Evolutionary conservation across 2,797 vertebrate species (phyloP), one percentile per base, ranked within the genome.

Genomic region (Centropyge bicolor): DNA sequence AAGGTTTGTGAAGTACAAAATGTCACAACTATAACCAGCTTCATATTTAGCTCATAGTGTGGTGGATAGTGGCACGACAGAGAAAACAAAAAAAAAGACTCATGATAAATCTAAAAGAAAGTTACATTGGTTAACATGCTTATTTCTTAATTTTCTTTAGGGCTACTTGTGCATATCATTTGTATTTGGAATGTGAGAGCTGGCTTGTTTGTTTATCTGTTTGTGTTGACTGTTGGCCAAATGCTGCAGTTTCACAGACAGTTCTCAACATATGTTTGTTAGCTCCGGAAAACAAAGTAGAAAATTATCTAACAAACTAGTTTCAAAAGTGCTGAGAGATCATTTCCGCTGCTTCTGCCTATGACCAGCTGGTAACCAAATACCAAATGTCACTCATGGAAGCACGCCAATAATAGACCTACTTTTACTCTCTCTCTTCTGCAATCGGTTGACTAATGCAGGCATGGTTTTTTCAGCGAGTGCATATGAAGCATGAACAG

Each of bases 321-420:
- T 65, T 31, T 59, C 3, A 70, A 27, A 69, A 46, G 7, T n/a
- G 24, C 6, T 12, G 40, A 65, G 14, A 73, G 19, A 65, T 54
- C 35, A 41, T 24, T 51, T 19, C n/a, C 3, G 2, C 41, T 54
- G 35, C 31, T 57, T 2, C 1, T 41, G 16, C 20, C 5, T 1
- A 13, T 46, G 1, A 72, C 40, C 52, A 49, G 45, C 63, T 60
- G 64, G 27, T 60, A 51, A 70, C 36, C 11, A 74, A 76, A 76
- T 5, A 61, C 35, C 36, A 70, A 69, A 71, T 36, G 19, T 6
- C 57, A 14, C n/a, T 8, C 14, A 52, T 41, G 45, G 20, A 70
- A 46, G 38, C 0, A 16, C 8, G 45, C 40, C 70, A 61, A 24
- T 24, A 2, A 70, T 10, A 51, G 56, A 43, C 36, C 51, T 57